Evolutionary conservation across 2,888 invertebrate genomes (phyloP), one percentile per base, ranked within the genome.

Genomic region (Tiliacea citrago): DNA sequence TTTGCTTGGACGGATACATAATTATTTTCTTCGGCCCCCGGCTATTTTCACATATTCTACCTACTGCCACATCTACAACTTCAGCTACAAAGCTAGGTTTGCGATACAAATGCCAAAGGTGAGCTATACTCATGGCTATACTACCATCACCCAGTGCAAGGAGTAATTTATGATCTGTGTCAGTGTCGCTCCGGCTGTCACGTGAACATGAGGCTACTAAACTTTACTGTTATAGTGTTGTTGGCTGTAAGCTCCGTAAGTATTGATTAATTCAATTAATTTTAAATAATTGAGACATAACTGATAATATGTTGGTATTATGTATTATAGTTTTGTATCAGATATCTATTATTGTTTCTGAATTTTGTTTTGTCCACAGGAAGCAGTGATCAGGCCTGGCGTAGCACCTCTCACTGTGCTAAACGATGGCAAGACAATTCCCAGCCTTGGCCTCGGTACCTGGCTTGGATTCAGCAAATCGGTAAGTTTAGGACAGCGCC

Each of bases 391-490:
- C 29, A 84, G 45, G 12, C 72, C 83, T 0, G 93, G 90, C 0
- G 84, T 88, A 62, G 94, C 92, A 1, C 94, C 97, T 0, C 91
- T 91, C 35, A 81, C 97, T 1, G 95, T 95, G 80, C 92, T 98
- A 55, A 97, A 97, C 89, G 97, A 97, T 92, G 97, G 97, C 1
- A 87, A 89, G 8, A 90, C 95, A 67, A 97, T 98, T 89, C 98
- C 98, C 0, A 90, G 95, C n/a, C 84, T 98, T 35, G 98, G 97
- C 0, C 89, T 98, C 18, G 98, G 98, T 2, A 98, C 98, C 0
- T 98, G 95, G 95, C 91, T 97, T 76, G 94, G 95, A 0, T 77
- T 89, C 10, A 71, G 76, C 3, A 81, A 79, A 71, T 89, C 93
- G 88, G 97, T 97, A 89, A 93, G 92, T 88, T 78, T 58, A 12